Base-by-base conservation (phyloP, 1,140 invertebrate species). In the Gonatopus flavifemur region DNA sequence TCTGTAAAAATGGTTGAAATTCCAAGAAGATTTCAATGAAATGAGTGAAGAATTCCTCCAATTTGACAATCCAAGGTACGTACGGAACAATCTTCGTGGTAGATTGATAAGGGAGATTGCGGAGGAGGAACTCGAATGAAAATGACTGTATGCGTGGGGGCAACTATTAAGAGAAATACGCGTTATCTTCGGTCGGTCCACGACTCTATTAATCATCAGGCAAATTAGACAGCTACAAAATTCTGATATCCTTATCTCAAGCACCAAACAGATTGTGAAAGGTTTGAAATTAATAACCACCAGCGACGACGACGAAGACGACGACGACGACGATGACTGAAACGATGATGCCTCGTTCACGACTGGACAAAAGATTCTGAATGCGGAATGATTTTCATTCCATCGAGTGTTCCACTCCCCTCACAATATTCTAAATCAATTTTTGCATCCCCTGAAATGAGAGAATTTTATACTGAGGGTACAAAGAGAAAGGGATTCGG, bases 151-250 rank as follows among this genome's bases (percentile, higher is more conserved):
- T 32, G 40, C 41, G 20, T 49, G 52, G 42, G 8, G 47, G 13
- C 12, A 46, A 42, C 24, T 53, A 48, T 50, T 50, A 45, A 22
- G 24, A n/a, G n/a, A n/a, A 47, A 55, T 52, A 52, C 36, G 38
- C 30, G 41, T 55, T 45, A 56, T 48, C 42, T 40, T 21, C 32
- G 13, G 36, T 57, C 32, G 54, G 39, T 39, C 22, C 18, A 20
- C n/a, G 15, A 48, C 19, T 40, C 43, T 47, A 60, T 67, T 58
- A 61, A 67, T 67, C 59, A 63, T 50, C 21, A 41, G 18, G 31
- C 49, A 55, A 62, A 60, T 65, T 62, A 51, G 55, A 56, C 52
- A 52, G 48, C 32, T 36, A 50, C 45, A 52, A 60, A 64, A 57
- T 44, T 40, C 30, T 48, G 36, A 64, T 60, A 49, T 46, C 46